Percentiles rank a stretch among this genome's conserved stretches.
Evolutionary conservation across 2,888 invertebrate species (phyloP).

Genomic region (Sthenelais limicola): DNA sequence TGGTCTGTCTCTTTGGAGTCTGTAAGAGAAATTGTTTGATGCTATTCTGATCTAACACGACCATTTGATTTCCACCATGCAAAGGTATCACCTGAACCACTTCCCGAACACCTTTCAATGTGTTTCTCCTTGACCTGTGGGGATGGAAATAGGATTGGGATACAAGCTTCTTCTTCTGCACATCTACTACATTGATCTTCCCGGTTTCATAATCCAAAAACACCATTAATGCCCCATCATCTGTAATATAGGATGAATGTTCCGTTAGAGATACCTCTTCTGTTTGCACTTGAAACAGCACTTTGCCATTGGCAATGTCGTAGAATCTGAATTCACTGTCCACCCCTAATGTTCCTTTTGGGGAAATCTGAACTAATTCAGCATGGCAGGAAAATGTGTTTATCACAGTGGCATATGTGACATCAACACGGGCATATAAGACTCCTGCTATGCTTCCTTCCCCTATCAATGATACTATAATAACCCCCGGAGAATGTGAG

Average conservation of each 20-base stretch:
- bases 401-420: not conserved
- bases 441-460: not conserved
- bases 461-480: not conserved
- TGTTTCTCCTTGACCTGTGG: not conserved
- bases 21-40: slow-evolving; percentile 24
- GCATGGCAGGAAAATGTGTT: slow-evolving; percentile 9
- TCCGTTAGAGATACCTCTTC: not conserved
- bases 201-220: slow-evolving; percentile 16
- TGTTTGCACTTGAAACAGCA: slow-evolving; percentile 8
- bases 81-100: not conserved
- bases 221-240: slow-evolving; percentile 21
- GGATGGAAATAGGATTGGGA: slow-evolving; percentile 21
- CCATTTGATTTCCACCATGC: slow-evolving; percentile 12
- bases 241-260: slow-evolving; percentile 15
- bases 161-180: slow-evolving; percentile 15
- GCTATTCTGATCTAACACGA: slow-evolving; percentile 4
- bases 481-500: not conserved
- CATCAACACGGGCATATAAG: slow-evolving; percentile 5
- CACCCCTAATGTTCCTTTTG: slow-evolving; percentile 3
- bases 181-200: slow-evolving; percentile 16
- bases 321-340: slow-evolving; percentile 34
- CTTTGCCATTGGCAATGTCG: slow-evolving; percentile 1
- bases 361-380: slow-evolving; percentile 16
- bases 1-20: not conserved
- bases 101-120: not conserved